A percentile compares a stretch with the other conserved stretches of the same genome.
Conservation (phyloP, 2,888 invertebrate species). For the Lacanobia wlatinum region DNA sequence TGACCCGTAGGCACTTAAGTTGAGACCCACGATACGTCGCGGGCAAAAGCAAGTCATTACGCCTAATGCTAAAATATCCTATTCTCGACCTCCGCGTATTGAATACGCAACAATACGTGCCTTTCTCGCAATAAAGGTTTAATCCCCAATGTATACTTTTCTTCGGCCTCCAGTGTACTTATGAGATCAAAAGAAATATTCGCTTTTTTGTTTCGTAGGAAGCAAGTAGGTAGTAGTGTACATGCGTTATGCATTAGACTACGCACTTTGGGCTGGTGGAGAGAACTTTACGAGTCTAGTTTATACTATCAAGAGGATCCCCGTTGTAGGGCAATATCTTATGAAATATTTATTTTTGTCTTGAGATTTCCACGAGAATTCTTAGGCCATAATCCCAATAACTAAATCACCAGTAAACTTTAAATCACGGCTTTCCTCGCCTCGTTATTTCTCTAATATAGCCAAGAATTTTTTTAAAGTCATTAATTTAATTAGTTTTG, state of each 20-base stretch:
- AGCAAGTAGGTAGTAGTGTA: slow-evolving; percentile 31
- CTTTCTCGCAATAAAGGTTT: slow-evolving; percentile 65
- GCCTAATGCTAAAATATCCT: slow-evolving; percentile 67
- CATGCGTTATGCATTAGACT: slow-evolving; percentile 62
- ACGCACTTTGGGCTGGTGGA: slow-evolving; percentile 24
- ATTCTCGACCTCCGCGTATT: slow-evolving; percentile 63
- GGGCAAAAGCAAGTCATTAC: slow-evolving; percentile 67
- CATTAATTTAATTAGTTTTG: slow-evolving; percentile 62
- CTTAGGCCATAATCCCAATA: neutral
- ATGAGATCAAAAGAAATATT: slow-evolving; percentile 70
- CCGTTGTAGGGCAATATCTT: neutral
- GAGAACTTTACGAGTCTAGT: slow-evolving; percentile 36
- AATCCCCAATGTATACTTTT: slow-evolving; percentile 66
- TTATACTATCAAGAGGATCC: slow-evolving; percentile 9
- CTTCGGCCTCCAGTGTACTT: slow-evolving; percentile 67
- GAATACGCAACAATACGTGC: slow-evolving; percentile 68
- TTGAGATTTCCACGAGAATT: neutral
- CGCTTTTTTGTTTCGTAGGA: slow-evolving; percentile 51
- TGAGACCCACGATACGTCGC: slow-evolving; percentile 57
- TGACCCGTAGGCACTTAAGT: slow-evolving; percentile 62
- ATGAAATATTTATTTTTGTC: slow-evolving; percentile 5
- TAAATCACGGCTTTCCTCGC: slow-evolving; percentile 8
- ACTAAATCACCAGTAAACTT: slow-evolving; percentile 19
- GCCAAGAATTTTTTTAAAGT: slow-evolving; percentile 48
- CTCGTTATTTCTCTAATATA: slow-evolving; percentile 38